Evolutionary conservation across 2,888 invertebrate genomes (phyloP).

Genomic region (Hermaeophaga mercurialis): DNA sequence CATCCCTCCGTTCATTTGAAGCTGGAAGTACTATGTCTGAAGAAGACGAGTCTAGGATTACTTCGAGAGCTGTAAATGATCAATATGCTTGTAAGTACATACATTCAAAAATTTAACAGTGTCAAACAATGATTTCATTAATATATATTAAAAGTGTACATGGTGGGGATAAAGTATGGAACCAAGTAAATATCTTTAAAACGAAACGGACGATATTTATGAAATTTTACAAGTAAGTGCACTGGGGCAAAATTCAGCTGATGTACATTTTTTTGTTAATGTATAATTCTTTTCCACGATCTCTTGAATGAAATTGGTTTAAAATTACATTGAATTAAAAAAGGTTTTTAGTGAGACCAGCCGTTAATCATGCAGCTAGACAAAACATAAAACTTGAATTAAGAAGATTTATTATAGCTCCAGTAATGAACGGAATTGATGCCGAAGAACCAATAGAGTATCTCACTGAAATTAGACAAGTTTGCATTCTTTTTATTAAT

Average conservation of each 20-base stretch:
- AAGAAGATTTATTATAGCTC: constrained; percentile 64
- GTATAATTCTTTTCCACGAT: too few relatives aligned
- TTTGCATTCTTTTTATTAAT: constrained; percentile 68
- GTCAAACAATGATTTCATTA: too few relatives aligned
- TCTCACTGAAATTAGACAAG: constrained; percentile 73
- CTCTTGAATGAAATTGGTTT: too few relatives aligned
- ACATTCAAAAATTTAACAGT: neutral
- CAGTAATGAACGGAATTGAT: constrained; percentile 67
- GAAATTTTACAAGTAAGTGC: too few relatives aligned
- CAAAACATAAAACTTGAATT: constrained; percentile 57
- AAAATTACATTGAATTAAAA: too few relatives aligned
- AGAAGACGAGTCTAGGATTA: constrained; percentile 20
- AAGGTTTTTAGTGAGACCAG: constrained; percentile 60
- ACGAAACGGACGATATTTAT: too few relatives aligned
- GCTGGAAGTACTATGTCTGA: neutral
- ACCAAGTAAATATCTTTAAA: too few relatives aligned
- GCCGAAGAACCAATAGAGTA: constrained; percentile 72
- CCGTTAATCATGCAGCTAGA: constrained; percentile 57
- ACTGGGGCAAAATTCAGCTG: too few relatives aligned
- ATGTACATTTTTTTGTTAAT: too few relatives aligned
- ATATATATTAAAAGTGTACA: too few relatives aligned
- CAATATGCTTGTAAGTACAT: constrained; percentile 40
- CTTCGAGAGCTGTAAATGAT: constrained; percentile 28
- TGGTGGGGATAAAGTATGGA: too few relatives aligned
- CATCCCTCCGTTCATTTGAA: neutral